A percentile compares a stretch with the other conserved stretches of the same genome.
Conservation (phyloP, 2,888 invertebrate species). For the Podotricha telesiphe region DNA sequence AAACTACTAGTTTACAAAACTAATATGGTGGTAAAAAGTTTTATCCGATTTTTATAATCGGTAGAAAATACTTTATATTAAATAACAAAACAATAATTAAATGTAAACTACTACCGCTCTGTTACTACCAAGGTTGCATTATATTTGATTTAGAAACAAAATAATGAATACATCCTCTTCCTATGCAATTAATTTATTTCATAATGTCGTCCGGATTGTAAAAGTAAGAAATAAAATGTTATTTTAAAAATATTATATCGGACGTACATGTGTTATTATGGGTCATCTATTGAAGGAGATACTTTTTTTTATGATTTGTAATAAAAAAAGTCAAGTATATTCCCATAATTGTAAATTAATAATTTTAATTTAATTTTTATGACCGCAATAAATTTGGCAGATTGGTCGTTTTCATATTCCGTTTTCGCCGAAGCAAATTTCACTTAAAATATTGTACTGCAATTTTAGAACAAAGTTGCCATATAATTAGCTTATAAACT, state of each 20-base stretch:
- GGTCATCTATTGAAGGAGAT: not conserved
- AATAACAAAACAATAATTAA: not conserved
- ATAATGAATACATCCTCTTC: constrained; percentile 9
- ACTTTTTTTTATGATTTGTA: no score
- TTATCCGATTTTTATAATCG: no score
- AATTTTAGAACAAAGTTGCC: constrained; percentile 29
- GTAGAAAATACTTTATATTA: no score
- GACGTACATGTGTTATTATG: not conserved
- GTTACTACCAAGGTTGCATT: not conserved
- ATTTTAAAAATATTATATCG: not conserved
- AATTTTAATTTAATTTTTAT: not conserved
- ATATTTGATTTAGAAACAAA: not conserved
- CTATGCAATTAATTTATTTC: constrained; percentile 7
- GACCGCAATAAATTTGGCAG: no score
- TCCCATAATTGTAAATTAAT: not conserved
- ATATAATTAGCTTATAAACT: constrained; percentile 36
- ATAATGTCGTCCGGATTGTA: constrained; percentile 6
- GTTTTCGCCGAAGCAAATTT: not conserved
- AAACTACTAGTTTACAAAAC: not conserved
- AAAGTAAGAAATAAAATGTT: not conserved
- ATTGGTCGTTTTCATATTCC: not conserved
- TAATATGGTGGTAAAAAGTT: no score
- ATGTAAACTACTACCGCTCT: not conserved
- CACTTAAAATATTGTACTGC: constrained; percentile 8
- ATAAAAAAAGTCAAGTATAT: no score